Base-by-base conservation (phyloP, 2,113 vertebrate species). In the Psophia crepitans region DNA sequence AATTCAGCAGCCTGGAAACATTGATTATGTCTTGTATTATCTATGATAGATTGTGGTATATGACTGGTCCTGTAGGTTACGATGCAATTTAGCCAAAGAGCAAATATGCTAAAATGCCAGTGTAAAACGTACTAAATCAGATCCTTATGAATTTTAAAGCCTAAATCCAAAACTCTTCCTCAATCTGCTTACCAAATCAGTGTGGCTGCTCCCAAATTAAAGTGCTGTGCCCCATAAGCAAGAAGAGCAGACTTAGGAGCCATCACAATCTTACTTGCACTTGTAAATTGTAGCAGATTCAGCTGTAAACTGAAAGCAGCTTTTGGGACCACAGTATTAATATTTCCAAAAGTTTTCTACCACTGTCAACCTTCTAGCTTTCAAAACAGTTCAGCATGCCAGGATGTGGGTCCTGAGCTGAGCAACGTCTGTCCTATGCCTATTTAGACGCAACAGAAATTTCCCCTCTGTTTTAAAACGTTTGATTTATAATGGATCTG, bases 101-200 rank as follows among this genome's bases (percentile, higher is more conserved):
- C 22, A 92, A 84, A 92, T 91, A 82, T 27, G 65, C 54, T 70
- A 85, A 95, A 94, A 94, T 84, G 87, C 12, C 39, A 32, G 30
- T 65, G 57, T 85, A 89, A 95, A 92, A 96, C 2, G 6, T 68
- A 91, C 91, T 94, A 87, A 89, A 96, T 95, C 89, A 94, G 87
- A 71, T 56, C 61, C 65, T 92, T 91, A 94, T 84, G 89, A 96
- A 95, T 95, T 96, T 95, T 96, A 95, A 96, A 95, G 65, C 61
- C 61, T 66, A 56, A 84, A 17, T 71, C 61, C 89, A 81, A 94
- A 89, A 35, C 56, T 94, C 84, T 96, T 87, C 89, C 84, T 75
- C 93, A 93, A 57, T 93, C 91, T 78, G 79, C 93, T 94, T 93
- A 92, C 73, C 53, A 91, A 76, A 95, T 71, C 89, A 82, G 48